Percentiles rank a stretch among this genome's conserved stretches.
phyloP scores from a whole-genome alignment of 2,888 invertebrate species.

The Hoplodrina blanda region DNA sequence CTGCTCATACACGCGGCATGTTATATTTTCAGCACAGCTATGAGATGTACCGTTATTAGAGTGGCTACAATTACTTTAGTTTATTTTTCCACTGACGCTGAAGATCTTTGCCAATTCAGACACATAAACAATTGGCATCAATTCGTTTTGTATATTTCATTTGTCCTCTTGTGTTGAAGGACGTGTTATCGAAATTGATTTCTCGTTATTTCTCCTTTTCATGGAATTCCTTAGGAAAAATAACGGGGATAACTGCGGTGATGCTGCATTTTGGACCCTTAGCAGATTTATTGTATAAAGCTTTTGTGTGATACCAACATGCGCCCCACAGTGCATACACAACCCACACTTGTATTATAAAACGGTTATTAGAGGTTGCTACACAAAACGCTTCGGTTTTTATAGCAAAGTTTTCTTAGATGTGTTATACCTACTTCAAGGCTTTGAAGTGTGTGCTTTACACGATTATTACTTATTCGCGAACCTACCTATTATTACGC shows the following conservation, averaged over 20 bases:
- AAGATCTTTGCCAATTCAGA: constrained; percentile 67
- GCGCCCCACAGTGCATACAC: constrained; percentile 57
- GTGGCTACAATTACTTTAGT: constrained; percentile 67
- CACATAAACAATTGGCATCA: constrained; percentile 61
- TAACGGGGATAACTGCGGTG: constrained; percentile 40
- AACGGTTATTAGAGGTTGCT: constrained; percentile 62
- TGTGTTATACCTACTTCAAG: constrained; percentile 63
- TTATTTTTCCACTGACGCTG: constrained; percentile 62
- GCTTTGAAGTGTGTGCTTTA: constrained; percentile 69
- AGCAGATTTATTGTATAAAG: constrained; percentile 66
- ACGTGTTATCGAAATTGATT: constrained; percentile 32
- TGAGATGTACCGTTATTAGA: constrained; percentile 73
- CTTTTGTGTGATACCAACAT: constrained; percentile 64
- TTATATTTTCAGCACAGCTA: constrained; percentile 78
- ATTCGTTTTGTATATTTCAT: constrained; percentile 57
- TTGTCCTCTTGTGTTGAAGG: constrained; percentile 40
- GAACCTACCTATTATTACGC: constrained; percentile 46
- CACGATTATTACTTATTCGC: constrained; percentile 46
- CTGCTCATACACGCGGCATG: constrained; percentile 80
- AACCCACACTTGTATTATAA: constrained; percentile 65
- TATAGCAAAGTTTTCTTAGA: constrained; percentile 66
- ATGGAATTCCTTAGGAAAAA: constrained; percentile 39
- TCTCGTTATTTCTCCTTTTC: constrained; percentile 46
- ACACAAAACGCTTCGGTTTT: constrained; percentile 70
- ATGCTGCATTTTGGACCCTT: constrained; percentile 53